Conservation (phyloP, 2,113 vertebrate genomes). For the Stomatorhinus ivindoensis region DNA sequence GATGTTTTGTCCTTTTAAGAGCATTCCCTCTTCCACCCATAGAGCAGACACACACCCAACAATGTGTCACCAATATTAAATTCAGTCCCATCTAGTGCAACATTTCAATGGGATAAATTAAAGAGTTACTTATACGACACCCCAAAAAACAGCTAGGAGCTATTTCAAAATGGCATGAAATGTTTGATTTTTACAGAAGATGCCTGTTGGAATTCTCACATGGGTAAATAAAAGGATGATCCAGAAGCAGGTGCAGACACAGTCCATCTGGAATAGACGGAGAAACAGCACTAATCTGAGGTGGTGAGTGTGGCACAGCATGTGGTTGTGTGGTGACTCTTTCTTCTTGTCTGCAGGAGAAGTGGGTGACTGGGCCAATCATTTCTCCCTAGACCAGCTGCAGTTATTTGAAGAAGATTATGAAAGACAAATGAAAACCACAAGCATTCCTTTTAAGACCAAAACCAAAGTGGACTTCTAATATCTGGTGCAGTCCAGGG, state of each 20-base stretch:
- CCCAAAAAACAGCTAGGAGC: neutral
- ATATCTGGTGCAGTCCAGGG: neutral
- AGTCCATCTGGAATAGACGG: neutral
- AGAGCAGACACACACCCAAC: neutral
- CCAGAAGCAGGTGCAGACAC: neutral
- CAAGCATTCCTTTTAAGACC: constrained; percentile 59
- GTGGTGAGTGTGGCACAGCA: neutral
- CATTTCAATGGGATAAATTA: neutral
- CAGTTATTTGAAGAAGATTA: constrained; percentile 74
- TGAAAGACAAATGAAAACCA: constrained; percentile 63
- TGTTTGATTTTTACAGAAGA: neutral
- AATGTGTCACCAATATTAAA: neutral
- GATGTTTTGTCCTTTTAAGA: neutral
- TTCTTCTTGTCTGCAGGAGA: constrained; percentile 47
- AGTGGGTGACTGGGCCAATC: constrained; percentile 80
- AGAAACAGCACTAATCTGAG: neutral
- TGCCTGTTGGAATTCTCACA: neutral
- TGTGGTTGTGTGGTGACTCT: neutral
- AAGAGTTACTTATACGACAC: neutral
- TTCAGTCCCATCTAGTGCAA: neutral
- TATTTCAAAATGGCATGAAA: neutral
- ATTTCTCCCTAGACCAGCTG: constrained; percentile 75
- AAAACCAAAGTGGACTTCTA: constrained; percentile 43
- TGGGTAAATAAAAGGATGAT: neutral
- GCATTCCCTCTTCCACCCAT: constrained; percentile 11